Base-by-base conservation (phyloP, 2,797 vertebrate species). In the Diceros bicornis region DNA sequence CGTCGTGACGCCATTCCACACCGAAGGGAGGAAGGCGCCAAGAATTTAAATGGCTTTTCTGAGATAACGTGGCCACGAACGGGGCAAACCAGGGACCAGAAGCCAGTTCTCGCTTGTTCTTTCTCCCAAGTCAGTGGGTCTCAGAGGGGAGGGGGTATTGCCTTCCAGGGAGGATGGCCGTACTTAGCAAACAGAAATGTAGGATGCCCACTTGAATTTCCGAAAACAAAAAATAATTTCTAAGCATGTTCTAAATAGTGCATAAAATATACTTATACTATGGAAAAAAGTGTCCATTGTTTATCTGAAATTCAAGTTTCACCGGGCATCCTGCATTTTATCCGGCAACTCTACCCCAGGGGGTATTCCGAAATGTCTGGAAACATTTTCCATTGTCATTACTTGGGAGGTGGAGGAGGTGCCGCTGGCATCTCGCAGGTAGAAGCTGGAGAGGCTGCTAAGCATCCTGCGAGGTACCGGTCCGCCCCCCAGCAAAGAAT, bases 391-490 rank as follows among this genome's bases (percentile, higher is more conserved):
- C n/a, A 16, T 62, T 21, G 50, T 21, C 83, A 27, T 0, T 11
- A n/a, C 34, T 37, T 12, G 29, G 52, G 44, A 74, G 71, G 29
- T 4, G 34, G 61, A 2, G 57, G 6, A 0, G 5, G 4, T 27
- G 9, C 16, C 37, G 3, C 13, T 59, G 50, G 34, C 9, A 11
- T 66, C 66, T 20, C 0, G 2, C 1, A 6, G 57, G 9, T 1
- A 10, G 23, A 34, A 55, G 12, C 87, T 14, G 0, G 59, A 52
- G 61, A 8, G 12, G 32, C 16, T 1, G n/a, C 61, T 37, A 10
- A 20, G 1, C 13, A 21, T 6, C 25, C n/a, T 10, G 0, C 66
- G 8, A 32, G 0, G 16, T 21, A 4, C 44, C 7, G 79, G 17
- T 6, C 2, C 0, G 55, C 14, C 57, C 84, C 57, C 9, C 59